A percentile compares a stretch with the other conserved stretches of the same genome.
Evolutionary conservation across 2,888 invertebrate genomes (phyloP).

Genomic region (Clivina fossor): DNA sequence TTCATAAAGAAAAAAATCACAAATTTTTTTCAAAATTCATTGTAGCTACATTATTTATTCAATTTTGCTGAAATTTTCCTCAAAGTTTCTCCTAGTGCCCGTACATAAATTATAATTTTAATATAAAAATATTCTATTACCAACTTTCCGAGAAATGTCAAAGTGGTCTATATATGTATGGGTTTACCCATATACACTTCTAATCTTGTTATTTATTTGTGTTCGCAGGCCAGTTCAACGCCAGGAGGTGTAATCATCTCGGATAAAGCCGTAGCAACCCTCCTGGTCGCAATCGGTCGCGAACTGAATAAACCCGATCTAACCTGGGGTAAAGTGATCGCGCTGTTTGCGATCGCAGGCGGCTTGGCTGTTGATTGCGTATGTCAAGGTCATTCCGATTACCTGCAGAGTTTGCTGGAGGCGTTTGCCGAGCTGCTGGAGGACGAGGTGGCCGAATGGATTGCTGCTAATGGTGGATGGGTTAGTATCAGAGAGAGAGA

Average conservation of each 20-base stretch:
- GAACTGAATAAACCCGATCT: conserved; percentile 72
- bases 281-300: conserved; percentile 69
- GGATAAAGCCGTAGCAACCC: conserved; percentile 62
- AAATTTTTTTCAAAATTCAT: no score
- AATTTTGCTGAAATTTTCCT: no score
- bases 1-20: no score
- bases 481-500: conserved; percentile 54
- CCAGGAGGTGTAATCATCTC: conserved; percentile 56
- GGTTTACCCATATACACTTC: no score
- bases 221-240: conserved; percentile 59
- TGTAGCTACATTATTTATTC: no score
- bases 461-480: conserved; percentile 85
- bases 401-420: conserved; percentile 74
- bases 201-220: no score
- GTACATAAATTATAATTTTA: no score
- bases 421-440: conserved; percentile 74
- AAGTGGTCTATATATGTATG: no score
- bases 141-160: no score
- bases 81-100: no score
- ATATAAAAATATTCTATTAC: no score
- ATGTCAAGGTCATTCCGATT: conserved; percentile 74
- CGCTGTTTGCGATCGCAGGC: conserved; percentile 79
- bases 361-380: conserved; percentile 81
- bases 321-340: conserved; percentile 80
- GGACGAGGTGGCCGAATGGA: conserved; percentile 73